Percentiles rank a stretch among this genome's conserved stretches.
Evolutionary conservation across 2,888 invertebrate species (phyloP).

Genomic region (Sympetrum striolatum): DNA sequence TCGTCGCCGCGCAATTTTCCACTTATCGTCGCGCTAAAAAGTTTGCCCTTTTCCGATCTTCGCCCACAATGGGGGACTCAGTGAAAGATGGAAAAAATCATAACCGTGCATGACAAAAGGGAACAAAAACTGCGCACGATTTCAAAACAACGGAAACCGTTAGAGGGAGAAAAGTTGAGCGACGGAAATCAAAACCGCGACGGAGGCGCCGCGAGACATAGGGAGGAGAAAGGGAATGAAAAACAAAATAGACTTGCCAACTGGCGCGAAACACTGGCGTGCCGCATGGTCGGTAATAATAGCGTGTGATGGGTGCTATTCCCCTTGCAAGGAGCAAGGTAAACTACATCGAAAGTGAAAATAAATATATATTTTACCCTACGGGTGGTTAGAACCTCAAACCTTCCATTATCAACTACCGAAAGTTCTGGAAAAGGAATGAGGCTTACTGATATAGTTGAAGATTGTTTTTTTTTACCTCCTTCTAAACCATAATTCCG

Average conservation of each 20-base stretch:
- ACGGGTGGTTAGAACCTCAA: too few relatives aligned
- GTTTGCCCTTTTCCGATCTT: conserved; percentile 1
- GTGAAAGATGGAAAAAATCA: background rate
- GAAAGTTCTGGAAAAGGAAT: too few relatives aligned
- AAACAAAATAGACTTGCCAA: too few relatives aligned
- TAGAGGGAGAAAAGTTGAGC: background rate
- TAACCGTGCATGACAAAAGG: background rate
- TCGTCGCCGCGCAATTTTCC: background rate
- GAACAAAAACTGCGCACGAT: background rate
- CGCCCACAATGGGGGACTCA: background rate
- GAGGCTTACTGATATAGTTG: too few relatives aligned
- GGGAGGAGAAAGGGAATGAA: background rate
- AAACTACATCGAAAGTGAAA: too few relatives aligned
- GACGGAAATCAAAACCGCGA: background rate
- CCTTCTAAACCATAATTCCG: too few relatives aligned
- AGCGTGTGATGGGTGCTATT: background rate
- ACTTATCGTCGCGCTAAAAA: background rate
- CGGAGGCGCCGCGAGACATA: background rate
- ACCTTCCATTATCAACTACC: too few relatives aligned
- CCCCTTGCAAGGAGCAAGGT: too few relatives aligned
- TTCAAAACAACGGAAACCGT: conserved; percentile 13
- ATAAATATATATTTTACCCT: too few relatives aligned
- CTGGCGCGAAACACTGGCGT: too few relatives aligned
- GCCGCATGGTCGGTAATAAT: background rate
- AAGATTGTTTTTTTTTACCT: too few relatives aligned